phyloP scores from a whole-genome alignment of 2,797 vertebrate species.

The Squalus acanthias region DNA sequence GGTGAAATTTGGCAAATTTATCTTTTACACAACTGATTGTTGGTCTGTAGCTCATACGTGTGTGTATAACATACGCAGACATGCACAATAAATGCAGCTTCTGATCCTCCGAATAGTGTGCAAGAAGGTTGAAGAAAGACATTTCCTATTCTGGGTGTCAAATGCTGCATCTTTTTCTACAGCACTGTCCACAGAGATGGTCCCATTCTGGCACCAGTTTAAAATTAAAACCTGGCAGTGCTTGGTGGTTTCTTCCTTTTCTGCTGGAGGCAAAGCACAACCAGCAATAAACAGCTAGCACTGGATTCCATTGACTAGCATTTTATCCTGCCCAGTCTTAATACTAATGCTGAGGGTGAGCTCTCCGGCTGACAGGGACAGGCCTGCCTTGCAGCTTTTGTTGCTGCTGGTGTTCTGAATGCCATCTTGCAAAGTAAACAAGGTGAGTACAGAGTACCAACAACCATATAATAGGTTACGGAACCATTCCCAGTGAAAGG shows the following conservation, averaged over 20 bases:
- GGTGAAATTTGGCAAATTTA: background rate
- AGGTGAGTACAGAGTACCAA: background rate
- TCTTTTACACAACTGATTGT: background rate
- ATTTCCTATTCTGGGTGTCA: background rate
- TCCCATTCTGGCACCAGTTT: background rate
- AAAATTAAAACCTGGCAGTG: background rate
- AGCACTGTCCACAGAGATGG: background rate
- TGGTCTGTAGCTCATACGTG: background rate
- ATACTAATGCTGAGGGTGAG: background rate
- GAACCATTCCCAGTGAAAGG: background rate
- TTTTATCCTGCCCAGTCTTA: background rate
- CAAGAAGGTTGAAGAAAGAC: background rate
- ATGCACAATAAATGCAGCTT: background rate
- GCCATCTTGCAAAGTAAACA: background rate
- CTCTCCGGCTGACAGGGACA: background rate
- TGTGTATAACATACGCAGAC: background rate
- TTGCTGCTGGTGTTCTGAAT: background rate
- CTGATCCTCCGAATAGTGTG: background rate
- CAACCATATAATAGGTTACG: background rate
- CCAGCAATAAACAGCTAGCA: background rate
- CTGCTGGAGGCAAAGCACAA: background rate
- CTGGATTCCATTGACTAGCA: background rate
- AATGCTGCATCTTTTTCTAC: background rate
- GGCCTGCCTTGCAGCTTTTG: background rate
- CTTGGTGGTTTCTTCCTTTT: background rate